Evolutionary conservation across 1,140 invertebrate species (phyloP).

Genomic region (Scaptomyza montana): DNA sequence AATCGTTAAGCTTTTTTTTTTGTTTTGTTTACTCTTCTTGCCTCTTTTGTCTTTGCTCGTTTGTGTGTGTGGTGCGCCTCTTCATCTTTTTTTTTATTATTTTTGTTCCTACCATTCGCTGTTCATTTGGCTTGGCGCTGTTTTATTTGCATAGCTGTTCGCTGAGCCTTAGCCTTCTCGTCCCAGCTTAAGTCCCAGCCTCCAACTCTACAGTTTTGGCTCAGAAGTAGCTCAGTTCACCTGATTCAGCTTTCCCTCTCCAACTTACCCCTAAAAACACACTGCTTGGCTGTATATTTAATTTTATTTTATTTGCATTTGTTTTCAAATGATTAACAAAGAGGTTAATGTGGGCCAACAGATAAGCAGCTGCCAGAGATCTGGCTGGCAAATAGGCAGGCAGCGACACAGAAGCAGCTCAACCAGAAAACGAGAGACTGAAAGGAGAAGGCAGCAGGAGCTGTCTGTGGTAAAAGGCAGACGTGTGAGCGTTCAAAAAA

Average conservation of each 20-base stretch:
- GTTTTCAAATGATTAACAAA: slow-evolving; percentile 82
- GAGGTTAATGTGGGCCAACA: slow-evolving; percentile 71
- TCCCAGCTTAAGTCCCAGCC: slow-evolving; percentile 4
- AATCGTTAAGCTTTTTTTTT: too few species aligned
- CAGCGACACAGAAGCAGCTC: slow-evolving; percentile 35
- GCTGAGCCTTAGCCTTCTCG: slow-evolving; percentile 10
- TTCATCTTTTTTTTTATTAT: neutral
- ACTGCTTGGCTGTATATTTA: slow-evolving; percentile 45
- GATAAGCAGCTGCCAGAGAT: slow-evolving; percentile 33
- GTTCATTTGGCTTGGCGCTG: slow-evolving; percentile 64
- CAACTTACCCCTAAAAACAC: too few species aligned
- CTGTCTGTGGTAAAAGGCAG: neutral
- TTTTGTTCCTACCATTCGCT: slow-evolving; percentile 58
- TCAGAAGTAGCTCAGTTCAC: slow-evolving; percentile 14
- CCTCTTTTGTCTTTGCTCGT: neutral
- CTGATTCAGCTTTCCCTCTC: slow-evolving; percentile 8
- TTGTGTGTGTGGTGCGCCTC: neutral
- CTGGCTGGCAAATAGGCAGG: slow-evolving; percentile 19
- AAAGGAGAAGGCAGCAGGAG: neutral
- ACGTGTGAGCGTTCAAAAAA: neutral
- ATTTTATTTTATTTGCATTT: slow-evolving; percentile 78
- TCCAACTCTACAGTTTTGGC: too few species aligned
- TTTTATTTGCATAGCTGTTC: slow-evolving; percentile 70
- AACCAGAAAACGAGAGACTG: slow-evolving; percentile 38
- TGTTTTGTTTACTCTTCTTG: too few species aligned